Conservation (phyloP, 2,113 vertebrate species). For the Protobothrops mucrosquamatus region DNA sequence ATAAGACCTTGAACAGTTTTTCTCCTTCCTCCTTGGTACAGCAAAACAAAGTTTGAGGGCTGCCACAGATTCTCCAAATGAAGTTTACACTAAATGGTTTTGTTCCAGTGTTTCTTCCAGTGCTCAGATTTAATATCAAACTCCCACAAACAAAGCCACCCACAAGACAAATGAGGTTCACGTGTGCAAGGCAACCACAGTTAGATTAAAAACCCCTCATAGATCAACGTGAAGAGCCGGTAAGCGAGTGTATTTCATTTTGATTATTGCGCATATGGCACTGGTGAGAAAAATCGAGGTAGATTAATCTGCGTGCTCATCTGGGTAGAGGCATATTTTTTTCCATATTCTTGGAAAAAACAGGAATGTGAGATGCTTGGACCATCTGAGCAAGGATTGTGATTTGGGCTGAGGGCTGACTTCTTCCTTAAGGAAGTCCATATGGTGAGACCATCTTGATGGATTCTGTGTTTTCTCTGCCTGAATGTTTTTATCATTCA, state of each 20-base stretch:
- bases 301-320: conserved; percentile 63
- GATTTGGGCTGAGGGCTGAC: conserved; percentile 1
- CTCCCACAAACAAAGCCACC: conserved; percentile 17
- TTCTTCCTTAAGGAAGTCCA: not conserved
- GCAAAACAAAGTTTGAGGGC: conserved; percentile 14
- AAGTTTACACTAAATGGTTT: not conserved
- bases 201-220: conserved; percentile 55
- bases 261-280: conserved; percentile 68
- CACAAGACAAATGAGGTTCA: conserved; percentile 50
- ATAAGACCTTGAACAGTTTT: not conserved
- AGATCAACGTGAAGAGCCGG: conserved; percentile 65
- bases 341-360: conserved; percentile 24
- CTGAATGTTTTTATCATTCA: conserved; percentile 36
- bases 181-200: conserved; percentile 36
- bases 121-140: conserved; percentile 10
- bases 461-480: conserved; percentile 34
- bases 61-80: conserved; percentile 1
- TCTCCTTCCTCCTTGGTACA: not conserved
- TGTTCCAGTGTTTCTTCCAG: conserved; percentile 20
- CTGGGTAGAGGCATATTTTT: conserved; percentile 36
- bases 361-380: not conserved
- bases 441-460: conserved; percentile 6
- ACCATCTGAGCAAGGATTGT: conserved; percentile 1
- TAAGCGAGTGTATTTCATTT: conserved; percentile 69
- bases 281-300: conserved; percentile 71